A percentile compares a stretch with the other conserved stretches of the same genome.
Evolutionary conservation across 2,113 vertebrate genomes (phyloP).

Genomic region (Anguilla rostrata): DNA sequence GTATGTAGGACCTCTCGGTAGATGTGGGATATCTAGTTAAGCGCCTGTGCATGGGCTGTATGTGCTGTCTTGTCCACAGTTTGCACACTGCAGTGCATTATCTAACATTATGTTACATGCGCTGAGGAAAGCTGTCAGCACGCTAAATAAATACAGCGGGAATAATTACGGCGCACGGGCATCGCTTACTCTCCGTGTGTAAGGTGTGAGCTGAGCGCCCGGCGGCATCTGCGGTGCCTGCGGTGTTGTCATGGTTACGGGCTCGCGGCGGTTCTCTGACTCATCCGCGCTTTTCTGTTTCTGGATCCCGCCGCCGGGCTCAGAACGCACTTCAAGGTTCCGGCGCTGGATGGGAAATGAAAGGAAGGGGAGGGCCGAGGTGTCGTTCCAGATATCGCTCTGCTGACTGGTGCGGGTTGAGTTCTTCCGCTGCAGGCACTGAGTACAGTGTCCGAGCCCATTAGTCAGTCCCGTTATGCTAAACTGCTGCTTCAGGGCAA

Average conservation of each 20-base stretch:
- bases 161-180: not conserved
- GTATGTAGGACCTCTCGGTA: not conserved
- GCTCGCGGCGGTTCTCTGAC: not conserved
- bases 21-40: not conserved
- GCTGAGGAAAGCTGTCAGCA: not conserved
- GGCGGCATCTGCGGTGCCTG: too few species aligned
- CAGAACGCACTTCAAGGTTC: not conserved
- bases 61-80: not conserved
- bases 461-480: slow-evolving; percentile 63
- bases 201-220: not conserved
- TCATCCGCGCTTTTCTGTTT: not conserved
- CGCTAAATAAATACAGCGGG: not conserved
- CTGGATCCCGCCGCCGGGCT: not conserved
- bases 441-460: slow-evolving; percentile 65
- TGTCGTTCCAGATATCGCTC: slow-evolving; percentile 33
- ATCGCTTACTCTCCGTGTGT: not conserved
- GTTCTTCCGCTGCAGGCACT: slow-evolving; percentile 59
- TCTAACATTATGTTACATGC: not conserved
- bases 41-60: too few species aligned
- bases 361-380: not conserved
- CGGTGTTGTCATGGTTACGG: too few species aligned
- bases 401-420: slow-evolving; percentile 60
- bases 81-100: not conserved
- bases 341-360: not conserved
- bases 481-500: slow-evolving; percentile 64